Evolutionary conservation across 2,888 invertebrate genomes (phyloP).

Genomic region (Rhaphigaster nebulosa): DNA sequence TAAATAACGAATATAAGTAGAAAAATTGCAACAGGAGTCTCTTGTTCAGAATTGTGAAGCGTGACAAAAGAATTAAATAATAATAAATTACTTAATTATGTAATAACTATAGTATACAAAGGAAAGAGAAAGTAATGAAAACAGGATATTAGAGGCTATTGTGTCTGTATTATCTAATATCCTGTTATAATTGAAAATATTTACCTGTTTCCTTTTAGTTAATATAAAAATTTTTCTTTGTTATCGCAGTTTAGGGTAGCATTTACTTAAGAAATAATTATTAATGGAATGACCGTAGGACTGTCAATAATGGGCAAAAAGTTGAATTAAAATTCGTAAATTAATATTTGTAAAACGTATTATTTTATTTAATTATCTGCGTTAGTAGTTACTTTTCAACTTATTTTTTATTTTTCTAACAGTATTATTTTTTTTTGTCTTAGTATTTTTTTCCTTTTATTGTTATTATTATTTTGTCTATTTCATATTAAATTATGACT

Average conservation of each 20-base stretch:
- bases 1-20: background rate
- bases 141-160: background rate
- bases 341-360: too few species aligned
- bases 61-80: background rate
- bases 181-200: background rate
- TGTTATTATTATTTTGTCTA: too few species aligned
- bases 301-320: too few species aligned
- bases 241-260: background rate
- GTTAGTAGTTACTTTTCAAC: too few species aligned
- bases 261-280: background rate
- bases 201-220: background rate
- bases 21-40: background rate
- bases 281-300: too few species aligned
- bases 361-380: too few species aligned
- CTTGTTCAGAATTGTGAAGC: background rate
- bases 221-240: background rate
- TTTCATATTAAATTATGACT: too few species aligned
- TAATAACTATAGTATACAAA: background rate
- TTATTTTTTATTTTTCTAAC: too few species aligned
- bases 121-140: constrained; percentile 13
- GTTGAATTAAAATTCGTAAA: too few species aligned
- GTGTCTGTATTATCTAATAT: background rate
- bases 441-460: too few species aligned
- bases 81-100: background rate
- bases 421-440: too few species aligned